phyloP scores from a whole-genome alignment of 2,797 vertebrate species.

The Syngnathus rostellatus region DNA sequence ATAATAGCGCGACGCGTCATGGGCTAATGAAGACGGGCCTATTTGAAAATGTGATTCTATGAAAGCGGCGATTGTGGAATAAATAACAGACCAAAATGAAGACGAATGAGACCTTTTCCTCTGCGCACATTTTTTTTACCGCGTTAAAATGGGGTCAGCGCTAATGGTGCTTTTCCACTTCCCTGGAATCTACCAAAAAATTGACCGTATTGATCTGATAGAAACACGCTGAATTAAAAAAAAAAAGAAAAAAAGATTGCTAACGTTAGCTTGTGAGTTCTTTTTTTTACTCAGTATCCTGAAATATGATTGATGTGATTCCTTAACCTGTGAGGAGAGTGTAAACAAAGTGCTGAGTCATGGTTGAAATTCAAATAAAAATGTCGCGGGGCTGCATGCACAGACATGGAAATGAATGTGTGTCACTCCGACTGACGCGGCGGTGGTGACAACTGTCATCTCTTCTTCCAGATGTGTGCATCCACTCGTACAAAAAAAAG shows the following conservation, averaged over 20 bases:
- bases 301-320: slow-evolving; percentile 1
- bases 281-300: neutral
- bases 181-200: too few species aligned
- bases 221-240: neutral
- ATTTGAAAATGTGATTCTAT: slow-evolving; percentile 36
- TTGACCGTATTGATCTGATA: neutral
- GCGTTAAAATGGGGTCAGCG: neutral
- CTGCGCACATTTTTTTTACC: neutral
- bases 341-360: neutral
- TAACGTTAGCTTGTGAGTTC: neutral
- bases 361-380: neutral
- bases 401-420: slow-evolving; percentile 32
- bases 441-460: slow-evolving; percentile 20
- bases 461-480: slow-evolving; percentile 26
- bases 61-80: slow-evolving; percentile 42
- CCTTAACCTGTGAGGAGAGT: neutral
- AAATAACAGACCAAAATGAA: slow-evolving; percentile 33
- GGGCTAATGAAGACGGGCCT: slow-evolving; percentile 57
- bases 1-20: slow-evolving; percentile 60
- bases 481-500: slow-evolving; percentile 41
- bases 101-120: slow-evolving; percentile 14
- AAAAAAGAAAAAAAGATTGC: neutral
- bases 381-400: slow-evolving; percentile 16
- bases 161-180: neutral
- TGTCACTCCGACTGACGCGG: slow-evolving; percentile 15